A percentile compares a stretch with the other conserved stretches of the same genome.
Conservation (phyloP, 2,113 vertebrate genomes). For the Channa maculata region DNA sequence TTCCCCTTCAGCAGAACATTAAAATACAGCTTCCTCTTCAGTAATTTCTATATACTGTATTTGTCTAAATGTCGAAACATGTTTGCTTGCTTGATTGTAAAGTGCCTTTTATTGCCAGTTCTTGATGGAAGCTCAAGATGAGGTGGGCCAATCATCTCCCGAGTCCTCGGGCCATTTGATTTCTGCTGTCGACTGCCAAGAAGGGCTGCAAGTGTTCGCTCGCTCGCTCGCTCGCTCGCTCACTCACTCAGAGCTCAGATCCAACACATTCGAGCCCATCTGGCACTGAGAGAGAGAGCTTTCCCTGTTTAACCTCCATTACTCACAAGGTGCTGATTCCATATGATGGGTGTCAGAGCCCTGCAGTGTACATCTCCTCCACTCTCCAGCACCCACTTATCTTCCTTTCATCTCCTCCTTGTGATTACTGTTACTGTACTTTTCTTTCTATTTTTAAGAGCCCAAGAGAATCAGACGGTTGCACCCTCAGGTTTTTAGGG, state of each 20-base stretch:
- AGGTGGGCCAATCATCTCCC: conserved; percentile 50
- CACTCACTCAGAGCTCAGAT: conserved; percentile 41
- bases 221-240: conserved; percentile 17
- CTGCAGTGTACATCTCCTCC: conserved; percentile 55
- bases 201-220: conserved; percentile 4
- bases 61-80: conserved; percentile 48
- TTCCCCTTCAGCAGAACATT: conserved; percentile 10
- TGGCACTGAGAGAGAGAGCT: conserved; percentile 55
- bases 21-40: conserved; percentile 51
- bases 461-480: conserved; percentile 17
- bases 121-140: conserved; percentile 30
- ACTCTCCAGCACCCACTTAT: conserved; percentile 57
- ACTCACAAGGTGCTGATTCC: conserved; percentile 72
- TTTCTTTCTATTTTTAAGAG: conserved; percentile 10
- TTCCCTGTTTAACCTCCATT: conserved; percentile 75
- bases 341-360: conserved; percentile 73
- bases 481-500: background rate
- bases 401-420: conserved; percentile 52
- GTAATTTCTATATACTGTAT: conserved; percentile 25
- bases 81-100: conserved; percentile 12
- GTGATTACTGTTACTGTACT: conserved; percentile 55
- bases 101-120: conserved; percentile 29
- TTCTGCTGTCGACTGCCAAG: conserved; percentile 42
- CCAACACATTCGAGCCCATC: conserved; percentile 55
- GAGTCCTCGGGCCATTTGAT: conserved; percentile 34